Evolutionary conservation across 2,113 vertebrate species (phyloP), one percentile per base, ranked within the genome.

Genomic region (Callipepla squamata): DNA sequence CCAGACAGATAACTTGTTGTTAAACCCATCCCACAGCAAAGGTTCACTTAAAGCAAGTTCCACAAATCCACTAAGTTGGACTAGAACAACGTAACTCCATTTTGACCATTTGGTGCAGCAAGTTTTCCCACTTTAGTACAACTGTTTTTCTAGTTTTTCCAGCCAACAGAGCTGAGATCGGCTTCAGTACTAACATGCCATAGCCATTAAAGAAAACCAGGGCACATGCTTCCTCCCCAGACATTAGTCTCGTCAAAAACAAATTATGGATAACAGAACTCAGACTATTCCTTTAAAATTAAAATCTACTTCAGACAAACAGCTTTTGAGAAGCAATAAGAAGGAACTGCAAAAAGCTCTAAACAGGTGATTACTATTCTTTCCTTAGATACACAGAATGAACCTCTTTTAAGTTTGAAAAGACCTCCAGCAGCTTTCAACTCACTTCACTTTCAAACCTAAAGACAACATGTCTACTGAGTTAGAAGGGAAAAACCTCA

Each of bases 201-300:
- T 0, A 34, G 0, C 0, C 3, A 0, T 1, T 2, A 18, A 42
- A 14, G 3, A 6, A 4, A 72, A 57, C 6, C 67, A 25, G 8
- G 30, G 32, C 74, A 78, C 1, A 11, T 23, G 28, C 30, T 51
- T 57, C 42, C 36, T 51, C 51, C 38, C 22, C 26, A 20, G 36
- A 7, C 16, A 61, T 0, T 7, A 21, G 19, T n/a, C 26, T 30
- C 48, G 20, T 34, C 17, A n/a, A 42, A 48, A 88, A 82, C 50
- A 65, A 34, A 59, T 75, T 57, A 66, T 1, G 4, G n/a, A 44
- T 28, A 62, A 57, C 11, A 62, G 51, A 79, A n/a, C 40, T 53
- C 72, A 62, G n/a, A 67, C n/a, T 14, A 19, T 21, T 66, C 42
- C 47, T 86, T 79, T 32, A 14, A 83, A 70, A 17, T 47, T 61